Base-by-base conservation (phyloP, 2,797 vertebrate species). In the Garrulus glandarius region DNA sequence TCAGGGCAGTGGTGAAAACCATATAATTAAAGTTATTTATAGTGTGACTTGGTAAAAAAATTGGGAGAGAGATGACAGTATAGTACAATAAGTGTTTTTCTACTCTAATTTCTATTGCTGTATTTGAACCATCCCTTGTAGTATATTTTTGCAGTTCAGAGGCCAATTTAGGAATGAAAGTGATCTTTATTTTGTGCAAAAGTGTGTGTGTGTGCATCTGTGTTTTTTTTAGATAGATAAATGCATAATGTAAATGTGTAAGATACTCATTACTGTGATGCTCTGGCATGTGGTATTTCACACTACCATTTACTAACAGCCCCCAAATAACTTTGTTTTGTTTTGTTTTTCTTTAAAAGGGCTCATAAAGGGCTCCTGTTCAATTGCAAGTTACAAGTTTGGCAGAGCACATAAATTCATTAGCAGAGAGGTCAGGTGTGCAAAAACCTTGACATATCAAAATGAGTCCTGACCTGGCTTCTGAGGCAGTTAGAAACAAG, bases 201-300 rank as follows among this genome's bases (percentile, higher is more conserved):
- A 24, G 6, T 10, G 1, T 1, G 9, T 30, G 4, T 67, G 2
- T 39, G 1, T 29, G n/a, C n/a, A 8, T 41, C 23, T 8, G 4
- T n/a, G 15, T 20, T 1, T 29, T 20, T n/a, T 55, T 84, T 24
- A 14, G 32, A 36, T 39, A 26, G 7, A 24, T 41, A 50, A 6
- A 29, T 53, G 27, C 6, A 11, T 76, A 37, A 68, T 47, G 14
- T 84, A 72, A 71, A 78, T 53, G 1, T 39, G 1, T 56, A 22
- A 68, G 24, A 50, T 79, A 76, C 11, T 17, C 14, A 12, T 52
- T 68, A 57, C 20, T 79, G 21, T 63, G 30, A 16, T 79, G 50
- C 12, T 79, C 11, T 89, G 19, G 14, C 15, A 21, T 4, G 3
- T 74, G 21, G 5, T 64, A 65, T 23, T 89, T 89, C 13, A 17